phyloP scores from a whole-genome alignment of 2,888 invertebrate genomes.

The Sarcophaga subvicina region DNA sequence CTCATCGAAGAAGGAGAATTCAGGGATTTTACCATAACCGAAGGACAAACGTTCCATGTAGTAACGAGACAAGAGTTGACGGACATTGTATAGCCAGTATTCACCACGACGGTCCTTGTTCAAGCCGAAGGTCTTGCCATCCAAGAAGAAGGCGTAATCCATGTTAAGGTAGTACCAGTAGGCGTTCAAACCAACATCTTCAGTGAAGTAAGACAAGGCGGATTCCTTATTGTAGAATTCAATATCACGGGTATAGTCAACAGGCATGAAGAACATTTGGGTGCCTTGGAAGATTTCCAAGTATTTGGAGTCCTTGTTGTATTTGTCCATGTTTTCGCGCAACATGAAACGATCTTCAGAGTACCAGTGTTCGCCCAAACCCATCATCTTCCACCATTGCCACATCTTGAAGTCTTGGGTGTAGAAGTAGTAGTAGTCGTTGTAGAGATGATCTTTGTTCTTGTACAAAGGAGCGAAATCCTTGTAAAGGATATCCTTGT shows the following conservation, averaged over 20 bases:
- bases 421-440: too few relatives aligned
- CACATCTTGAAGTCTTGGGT: too few relatives aligned
- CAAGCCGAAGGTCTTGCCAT: conserved; percentile 73
- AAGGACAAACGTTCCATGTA: conserved; percentile 86
- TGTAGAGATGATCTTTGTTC: too few relatives aligned
- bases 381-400: too few relatives aligned
- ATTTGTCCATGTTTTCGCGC: conserved; percentile 65
- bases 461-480: too few relatives aligned
- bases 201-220: conserved; percentile 86
- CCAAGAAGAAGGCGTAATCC: background rate
- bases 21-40: conserved; percentile 84
- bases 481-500: too few relatives aligned
- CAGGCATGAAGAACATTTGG: conserved; percentile 74
- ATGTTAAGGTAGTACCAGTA: conserved; percentile 85
- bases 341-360: too few relatives aligned
- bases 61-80: conserved; percentile 86
- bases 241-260: conserved; percentile 84
- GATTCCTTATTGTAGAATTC: conserved; percentile 83
- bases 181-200: conserved; percentile 86
- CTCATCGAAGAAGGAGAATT: conserved; percentile 83
- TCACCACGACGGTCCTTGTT: conserved; percentile 84
- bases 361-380: too few relatives aligned
- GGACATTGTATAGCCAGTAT: conserved; percentile 85
- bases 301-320: conserved; percentile 63
- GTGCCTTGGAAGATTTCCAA: conserved; percentile 56